These are phyloP conservation scores for Dicrurus megarhynchus DNA, from an alignment of 2,113 vertebrate genomes.

Conservation along the genomic window DNA sequence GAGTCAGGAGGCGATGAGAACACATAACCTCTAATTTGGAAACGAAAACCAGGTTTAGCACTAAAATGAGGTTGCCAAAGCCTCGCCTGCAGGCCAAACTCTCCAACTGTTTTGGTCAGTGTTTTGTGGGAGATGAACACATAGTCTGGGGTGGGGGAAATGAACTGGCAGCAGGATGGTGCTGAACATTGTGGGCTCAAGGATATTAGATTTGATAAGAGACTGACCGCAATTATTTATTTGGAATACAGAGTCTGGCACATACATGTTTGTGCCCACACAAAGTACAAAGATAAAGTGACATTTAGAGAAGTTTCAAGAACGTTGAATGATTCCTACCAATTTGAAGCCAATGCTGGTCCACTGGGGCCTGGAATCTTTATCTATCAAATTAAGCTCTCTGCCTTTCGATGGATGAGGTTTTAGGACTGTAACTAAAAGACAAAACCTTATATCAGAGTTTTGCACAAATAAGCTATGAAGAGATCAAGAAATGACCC, in stretches of 20 bases:
- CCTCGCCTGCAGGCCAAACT: not conserved
- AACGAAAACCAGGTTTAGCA: not conserved
- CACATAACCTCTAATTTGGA: not conserved
- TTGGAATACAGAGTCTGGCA: not conserved
- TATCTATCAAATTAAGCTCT: not conserved
- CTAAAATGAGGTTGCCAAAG: not conserved
- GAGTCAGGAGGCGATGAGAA: not conserved
- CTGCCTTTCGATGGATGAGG: not conserved
- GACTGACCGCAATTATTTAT: not conserved
- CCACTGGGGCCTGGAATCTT: accelerated
- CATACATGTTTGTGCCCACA: not conserved
- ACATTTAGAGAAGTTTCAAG: not conserved
- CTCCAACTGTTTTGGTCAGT: not conserved
- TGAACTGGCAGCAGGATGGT: not conserved
- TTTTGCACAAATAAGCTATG: not conserved
- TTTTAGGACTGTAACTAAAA: not conserved
- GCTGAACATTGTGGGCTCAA: not conserved
- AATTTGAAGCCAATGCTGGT: not conserved
- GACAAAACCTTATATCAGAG: not conserved
- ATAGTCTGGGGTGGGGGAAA: not conserved
- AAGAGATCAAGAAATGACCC: not conserved
- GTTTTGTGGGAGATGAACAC: not conserved
- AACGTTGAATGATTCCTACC: not conserved
- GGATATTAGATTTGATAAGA: not conserved
- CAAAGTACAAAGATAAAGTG: not conserved